Evolutionary conservation across 2,888 invertebrate genomes (phyloP).

Genomic region (Drosophila atripex): DNA sequence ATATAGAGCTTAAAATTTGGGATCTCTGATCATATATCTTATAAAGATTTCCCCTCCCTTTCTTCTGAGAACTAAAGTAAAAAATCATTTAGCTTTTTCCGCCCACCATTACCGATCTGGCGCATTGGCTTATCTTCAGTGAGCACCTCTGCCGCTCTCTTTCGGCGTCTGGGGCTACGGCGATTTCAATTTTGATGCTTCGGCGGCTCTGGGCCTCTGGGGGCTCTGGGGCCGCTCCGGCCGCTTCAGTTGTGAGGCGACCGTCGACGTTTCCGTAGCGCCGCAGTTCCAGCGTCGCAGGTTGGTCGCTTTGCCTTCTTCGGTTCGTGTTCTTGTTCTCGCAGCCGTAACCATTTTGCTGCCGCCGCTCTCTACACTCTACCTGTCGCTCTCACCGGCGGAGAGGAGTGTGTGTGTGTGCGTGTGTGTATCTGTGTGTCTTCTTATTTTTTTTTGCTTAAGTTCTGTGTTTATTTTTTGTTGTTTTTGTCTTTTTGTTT

Average conservation of each 20-base stretch:
- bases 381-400: slow-evolving; percentile 10
- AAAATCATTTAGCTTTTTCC: neutral
- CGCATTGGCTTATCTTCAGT: neutral
- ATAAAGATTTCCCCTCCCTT: too few species aligned
- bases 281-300: slow-evolving; percentile 35
- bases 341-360: neutral
- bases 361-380: neutral
- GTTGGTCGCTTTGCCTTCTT: slow-evolving; percentile 15
- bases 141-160: slow-evolving; percentile 1
- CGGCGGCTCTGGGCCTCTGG: slow-evolving; percentile 10
- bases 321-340: slow-evolving; percentile 11
- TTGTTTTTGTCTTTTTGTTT: slow-evolving; percentile 21
- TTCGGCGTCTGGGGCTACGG: neutral
- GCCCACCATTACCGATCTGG: neutral
- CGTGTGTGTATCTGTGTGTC: neutral
- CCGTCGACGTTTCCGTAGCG: slow-evolving; percentile 65
- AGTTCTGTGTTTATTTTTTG: slow-evolving; percentile 11
- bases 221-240: slow-evolving; percentile 16
- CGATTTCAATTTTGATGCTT: neutral
- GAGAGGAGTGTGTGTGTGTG: neutral
- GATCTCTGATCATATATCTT: too few species aligned
- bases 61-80: too few species aligned
- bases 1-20: too few species aligned
- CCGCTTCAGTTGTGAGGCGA: slow-evolving; percentile 67
- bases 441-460: slow-evolving; percentile 7